These are phyloP conservation scores for Cyaniris semiargus DNA, from an alignment of 2,888 invertebrate genomes.

Conservation along the genomic window DNA sequence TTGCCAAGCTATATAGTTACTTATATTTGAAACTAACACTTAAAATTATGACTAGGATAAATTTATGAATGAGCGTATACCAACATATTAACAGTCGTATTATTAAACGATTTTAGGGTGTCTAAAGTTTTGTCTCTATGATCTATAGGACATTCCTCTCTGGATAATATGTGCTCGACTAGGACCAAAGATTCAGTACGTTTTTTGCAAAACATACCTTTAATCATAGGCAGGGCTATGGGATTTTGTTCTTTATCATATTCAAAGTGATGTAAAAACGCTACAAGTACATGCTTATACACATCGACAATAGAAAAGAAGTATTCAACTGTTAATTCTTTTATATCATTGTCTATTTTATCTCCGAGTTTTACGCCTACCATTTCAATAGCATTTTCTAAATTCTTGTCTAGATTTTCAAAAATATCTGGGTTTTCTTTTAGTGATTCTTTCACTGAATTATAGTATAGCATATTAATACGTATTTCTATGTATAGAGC, in stretches of 20 bases:
- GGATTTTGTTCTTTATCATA: constrained; percentile 34
- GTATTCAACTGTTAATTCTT: constrained; percentile 48
- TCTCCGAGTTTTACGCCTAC: constrained; percentile 55
- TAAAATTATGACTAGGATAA: too few relatives aligned
- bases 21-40: too few relatives aligned
- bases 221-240: constrained; percentile 40
- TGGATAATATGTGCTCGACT: constrained; percentile 40
- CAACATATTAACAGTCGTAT: constrained; percentile 43
- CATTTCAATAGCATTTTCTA: constrained; percentile 47
- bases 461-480: constrained; percentile 57
- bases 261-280: constrained; percentile 44
- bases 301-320: constrained; percentile 53
- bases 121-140: constrained; percentile 39
- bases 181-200: constrained; percentile 41
- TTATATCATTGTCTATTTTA: constrained; percentile 51
- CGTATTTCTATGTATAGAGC: constrained; percentile 50
- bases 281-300: constrained; percentile 45
- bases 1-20: too few relatives aligned
- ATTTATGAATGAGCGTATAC: constrained; percentile 36
- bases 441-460: constrained; percentile 51
- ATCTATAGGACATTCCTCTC: constrained; percentile 11
- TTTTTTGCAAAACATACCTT: constrained; percentile 41
- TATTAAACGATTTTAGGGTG: constrained; percentile 37
- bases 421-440: constrained; percentile 51
- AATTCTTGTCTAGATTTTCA: constrained; percentile 42